Evolutionary conservation across 2,888 invertebrate species (phyloP).

Genomic region (Rhodophaea formosa): DNA sequence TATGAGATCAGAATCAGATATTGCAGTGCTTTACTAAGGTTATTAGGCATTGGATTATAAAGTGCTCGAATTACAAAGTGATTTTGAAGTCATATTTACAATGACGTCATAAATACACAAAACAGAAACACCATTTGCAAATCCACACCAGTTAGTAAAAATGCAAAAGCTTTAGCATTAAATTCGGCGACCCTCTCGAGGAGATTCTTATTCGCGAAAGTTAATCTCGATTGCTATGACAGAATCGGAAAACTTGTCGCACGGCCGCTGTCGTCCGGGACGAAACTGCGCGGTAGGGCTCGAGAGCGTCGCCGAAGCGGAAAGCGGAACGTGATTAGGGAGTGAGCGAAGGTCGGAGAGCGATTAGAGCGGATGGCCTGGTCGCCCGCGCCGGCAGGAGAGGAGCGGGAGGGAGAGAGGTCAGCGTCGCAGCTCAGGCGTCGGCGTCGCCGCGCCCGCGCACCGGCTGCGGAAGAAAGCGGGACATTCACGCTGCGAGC

Average conservation of each 20-base stretch:
- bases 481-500: conserved; percentile 28
- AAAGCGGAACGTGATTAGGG: background rate
- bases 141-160: conserved; percentile 9
- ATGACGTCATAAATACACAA: conserved; percentile 13
- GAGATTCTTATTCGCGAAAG: conserved; percentile 28
- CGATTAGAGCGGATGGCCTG: conserved; percentile 26
- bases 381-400: conserved; percentile 21
- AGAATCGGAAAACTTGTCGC: conserved; percentile 43
- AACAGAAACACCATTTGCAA: conserved; percentile 4
- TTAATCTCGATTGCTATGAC: conserved; percentile 37
- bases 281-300: background rate
- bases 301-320: conserved; percentile 11
- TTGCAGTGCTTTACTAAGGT: background rate
- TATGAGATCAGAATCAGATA: conserved; percentile 12
- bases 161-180: conserved; percentile 6
- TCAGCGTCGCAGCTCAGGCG: conserved; percentile 26
- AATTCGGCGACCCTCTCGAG: conserved; percentile 5
- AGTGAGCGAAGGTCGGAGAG: background rate
- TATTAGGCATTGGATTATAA: background rate
- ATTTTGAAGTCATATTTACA: conserved; percentile 18
- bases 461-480: conserved; percentile 39
- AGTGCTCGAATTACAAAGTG: conserved; percentile 5
- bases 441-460: conserved; percentile 26
- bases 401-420: conserved; percentile 29
- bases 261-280: background rate